These are phyloP conservation scores for Epinotia brunnichana DNA, from an alignment of 2,888 invertebrate genomes.

Conservation along the genomic window DNA sequence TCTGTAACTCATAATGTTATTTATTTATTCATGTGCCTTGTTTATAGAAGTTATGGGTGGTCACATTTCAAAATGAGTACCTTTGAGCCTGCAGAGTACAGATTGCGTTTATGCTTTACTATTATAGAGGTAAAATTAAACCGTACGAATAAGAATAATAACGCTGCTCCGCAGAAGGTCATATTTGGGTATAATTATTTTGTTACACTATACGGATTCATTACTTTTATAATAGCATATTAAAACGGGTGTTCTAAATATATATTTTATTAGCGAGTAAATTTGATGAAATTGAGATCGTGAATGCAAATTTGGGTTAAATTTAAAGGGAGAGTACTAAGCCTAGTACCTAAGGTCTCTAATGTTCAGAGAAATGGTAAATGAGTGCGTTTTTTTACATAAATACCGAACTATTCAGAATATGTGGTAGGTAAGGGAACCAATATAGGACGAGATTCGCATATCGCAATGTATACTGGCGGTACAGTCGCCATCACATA, in stretches of 20 bases:
- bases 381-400: not conserved
- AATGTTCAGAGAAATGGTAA: not conserved
- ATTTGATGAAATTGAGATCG: not conserved
- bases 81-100: not conserved
- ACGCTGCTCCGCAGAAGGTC: conserved; percentile 1
- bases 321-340: conserved; percentile 2
- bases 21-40: no score
- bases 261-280: not conserved
- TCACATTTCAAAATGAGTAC: no score
- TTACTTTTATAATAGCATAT: conserved; percentile 3
- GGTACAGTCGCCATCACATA: no score
- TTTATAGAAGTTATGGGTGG: no score
- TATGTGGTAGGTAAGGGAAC: no score
- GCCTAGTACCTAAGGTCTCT: no score
- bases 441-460: no score
- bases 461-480: no score
- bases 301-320: not conserved
- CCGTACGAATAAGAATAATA: conserved; percentile 1
- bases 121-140: no score
- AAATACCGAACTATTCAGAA: no score
- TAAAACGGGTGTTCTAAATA: conserved; percentile 8
- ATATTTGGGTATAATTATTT: conserved; percentile 25
- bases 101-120: not conserved
- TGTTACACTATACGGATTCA: conserved; percentile 13
- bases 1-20: no score